Conservation (phyloP, 2,797 vertebrate genomes). For the Malacoraja senta region DNA sequence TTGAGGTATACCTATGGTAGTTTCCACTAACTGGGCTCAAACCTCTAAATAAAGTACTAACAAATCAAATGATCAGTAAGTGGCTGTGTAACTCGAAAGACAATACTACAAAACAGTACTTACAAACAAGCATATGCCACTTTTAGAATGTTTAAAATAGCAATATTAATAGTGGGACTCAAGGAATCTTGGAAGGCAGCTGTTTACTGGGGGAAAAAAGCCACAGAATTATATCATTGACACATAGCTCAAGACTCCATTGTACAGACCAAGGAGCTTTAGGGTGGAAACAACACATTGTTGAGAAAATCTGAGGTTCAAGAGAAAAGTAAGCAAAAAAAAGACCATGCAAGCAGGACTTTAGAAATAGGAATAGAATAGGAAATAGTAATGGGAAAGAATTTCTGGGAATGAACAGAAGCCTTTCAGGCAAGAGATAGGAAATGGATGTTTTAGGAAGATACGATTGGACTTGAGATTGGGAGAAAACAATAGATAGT, state of each 20-base stretch:
- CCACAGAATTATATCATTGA: neutral
- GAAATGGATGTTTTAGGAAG: neutral
- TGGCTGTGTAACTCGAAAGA: neutral
- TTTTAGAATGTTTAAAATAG: neutral
- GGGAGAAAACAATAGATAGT: neutral
- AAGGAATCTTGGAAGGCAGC: neutral
- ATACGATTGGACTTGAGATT: neutral
- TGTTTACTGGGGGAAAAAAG: neutral
- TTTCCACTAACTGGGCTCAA: neutral
- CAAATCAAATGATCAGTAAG: neutral
- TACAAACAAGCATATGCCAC: neutral
- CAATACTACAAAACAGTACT: neutral
- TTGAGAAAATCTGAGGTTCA: neutral
- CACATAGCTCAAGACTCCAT: neutral
- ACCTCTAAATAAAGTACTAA: too few species aligned
- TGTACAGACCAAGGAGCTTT: neutral
- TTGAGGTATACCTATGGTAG: too few species aligned
- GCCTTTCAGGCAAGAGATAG: neutral
- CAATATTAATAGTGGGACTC: neutral
- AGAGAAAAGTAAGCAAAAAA: neutral
- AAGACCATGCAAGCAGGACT: neutral
- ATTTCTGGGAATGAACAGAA: neutral
- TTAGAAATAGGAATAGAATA: neutral
- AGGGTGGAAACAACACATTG: neutral
- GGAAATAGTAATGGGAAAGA: too few species aligned